Conservation (phyloP, 2,797 vertebrate species). For the Delichon dasypus region DNA sequence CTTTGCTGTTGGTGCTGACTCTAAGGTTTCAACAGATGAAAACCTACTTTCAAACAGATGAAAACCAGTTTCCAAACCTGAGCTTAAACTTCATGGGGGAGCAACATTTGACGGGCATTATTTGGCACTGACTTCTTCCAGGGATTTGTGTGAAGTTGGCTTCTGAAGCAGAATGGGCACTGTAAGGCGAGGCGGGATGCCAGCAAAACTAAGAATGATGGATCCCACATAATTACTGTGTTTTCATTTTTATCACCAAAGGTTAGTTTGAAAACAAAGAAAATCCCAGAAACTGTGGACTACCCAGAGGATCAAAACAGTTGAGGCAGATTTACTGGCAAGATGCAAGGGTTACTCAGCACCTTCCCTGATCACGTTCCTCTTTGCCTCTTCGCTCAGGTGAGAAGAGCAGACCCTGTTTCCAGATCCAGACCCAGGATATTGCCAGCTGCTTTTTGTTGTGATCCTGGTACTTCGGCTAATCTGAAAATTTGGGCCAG, state of each 20-base stretch:
- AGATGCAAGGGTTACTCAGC: not conserved
- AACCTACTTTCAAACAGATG: not conserved
- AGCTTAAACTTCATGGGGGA: not conserved
- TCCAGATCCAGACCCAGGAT: not conserved
- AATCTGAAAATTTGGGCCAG: not conserved
- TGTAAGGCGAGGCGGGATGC: not conserved
- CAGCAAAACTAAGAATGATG: not conserved
- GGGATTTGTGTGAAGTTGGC: not conserved
- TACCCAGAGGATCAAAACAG: not conserved
- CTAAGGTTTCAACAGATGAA: not conserved
- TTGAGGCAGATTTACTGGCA: not conserved
- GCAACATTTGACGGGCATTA: not conserved
- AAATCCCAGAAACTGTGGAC: not conserved
- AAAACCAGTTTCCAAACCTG: slow-evolving; percentile 5
- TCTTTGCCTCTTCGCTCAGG: not conserved
- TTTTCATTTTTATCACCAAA: not conserved
- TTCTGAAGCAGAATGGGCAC: not conserved
- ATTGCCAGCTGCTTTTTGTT: not conserved
- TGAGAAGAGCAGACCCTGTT: not conserved
- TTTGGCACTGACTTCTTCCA: not conserved
- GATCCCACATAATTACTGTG: not conserved
- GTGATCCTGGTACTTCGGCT: not conserved
- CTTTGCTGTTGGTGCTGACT: not conserved
- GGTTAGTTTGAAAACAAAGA: slow-evolving; percentile 14
- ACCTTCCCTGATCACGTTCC: not conserved